Conservation (phyloP, 2,797 vertebrate genomes). For the Acrocephalus scirpaceus region DNA sequence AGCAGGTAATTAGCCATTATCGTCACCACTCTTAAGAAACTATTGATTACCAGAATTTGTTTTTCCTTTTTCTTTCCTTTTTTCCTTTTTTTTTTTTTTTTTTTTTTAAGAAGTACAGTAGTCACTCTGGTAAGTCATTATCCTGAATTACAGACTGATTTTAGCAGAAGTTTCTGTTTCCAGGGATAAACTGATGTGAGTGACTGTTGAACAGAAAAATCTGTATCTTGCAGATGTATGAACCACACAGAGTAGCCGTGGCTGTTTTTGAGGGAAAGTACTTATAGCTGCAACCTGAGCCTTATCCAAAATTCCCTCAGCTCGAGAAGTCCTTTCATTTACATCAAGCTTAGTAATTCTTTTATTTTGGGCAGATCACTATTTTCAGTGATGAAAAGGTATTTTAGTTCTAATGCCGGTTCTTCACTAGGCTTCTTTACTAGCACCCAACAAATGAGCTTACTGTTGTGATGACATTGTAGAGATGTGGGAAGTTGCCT, state of each 20-base stretch:
- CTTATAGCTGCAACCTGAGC: neutral
- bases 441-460: neutral
- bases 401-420: neutral
- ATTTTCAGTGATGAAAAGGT: neutral
- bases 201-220: neutral
- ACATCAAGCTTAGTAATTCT: neutral
- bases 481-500: neutral
- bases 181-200: neutral
- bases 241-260: neutral
- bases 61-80: neutral
- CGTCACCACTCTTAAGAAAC: neutral
- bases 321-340: neutral
- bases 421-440: neutral
- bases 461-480: neutral
- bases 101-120: neutral
- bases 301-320: neutral
- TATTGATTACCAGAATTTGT: neutral
- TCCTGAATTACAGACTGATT: neutral
- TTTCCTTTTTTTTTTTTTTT: neutral
- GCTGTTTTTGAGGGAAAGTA: neutral
- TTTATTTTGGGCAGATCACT: neutral
- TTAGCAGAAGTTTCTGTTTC: neutral
- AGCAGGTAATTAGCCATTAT: constrained; percentile 35
- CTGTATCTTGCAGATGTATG: neutral
- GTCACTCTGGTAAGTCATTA: neutral